A percentile compares a stretch with the other conserved stretches of the same genome.
Evolutionary conservation across 2,113 vertebrate species (phyloP).

Genomic region (Mesembrinibis cayennensis): DNA sequence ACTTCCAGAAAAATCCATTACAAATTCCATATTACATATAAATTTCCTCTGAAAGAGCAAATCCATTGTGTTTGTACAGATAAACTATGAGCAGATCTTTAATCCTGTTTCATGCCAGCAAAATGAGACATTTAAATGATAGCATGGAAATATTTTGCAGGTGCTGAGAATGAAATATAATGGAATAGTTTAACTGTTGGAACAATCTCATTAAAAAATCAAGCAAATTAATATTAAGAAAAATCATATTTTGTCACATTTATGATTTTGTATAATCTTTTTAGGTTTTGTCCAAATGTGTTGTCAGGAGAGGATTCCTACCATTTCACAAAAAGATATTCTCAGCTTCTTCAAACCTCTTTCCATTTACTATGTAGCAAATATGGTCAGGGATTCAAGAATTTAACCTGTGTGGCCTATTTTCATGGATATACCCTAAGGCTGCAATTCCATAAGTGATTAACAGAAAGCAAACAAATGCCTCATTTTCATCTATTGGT

Average conservation of each 20-base stretch:
- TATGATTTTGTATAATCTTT: background rate
- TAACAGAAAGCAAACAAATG: slow-evolving; percentile 67
- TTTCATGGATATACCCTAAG: slow-evolving; percentile 26
- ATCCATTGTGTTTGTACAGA: background rate
- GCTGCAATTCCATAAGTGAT: slow-evolving; percentile 25
- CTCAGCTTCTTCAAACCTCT: background rate
- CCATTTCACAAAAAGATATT: background rate
- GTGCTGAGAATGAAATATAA: background rate
- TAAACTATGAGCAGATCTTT: background rate
- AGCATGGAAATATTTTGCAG: background rate
- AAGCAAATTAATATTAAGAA: background rate
- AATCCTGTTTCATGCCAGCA: background rate
- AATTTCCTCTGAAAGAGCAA: background rate
- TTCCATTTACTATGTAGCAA: background rate
- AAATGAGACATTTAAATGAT: background rate
- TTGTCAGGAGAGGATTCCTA: background rate
- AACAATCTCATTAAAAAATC: background rate
- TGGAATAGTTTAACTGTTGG: background rate
- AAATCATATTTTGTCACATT: background rate
- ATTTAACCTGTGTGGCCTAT: slow-evolving; percentile 22
- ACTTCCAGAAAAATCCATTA: background rate
- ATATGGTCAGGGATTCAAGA: background rate
- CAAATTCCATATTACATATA: background rate
- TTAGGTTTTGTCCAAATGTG: background rate
- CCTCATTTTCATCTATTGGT: slow-evolving; percentile 45